These are phyloP conservation scores for Camponotus floridanus DNA, from an alignment of 1,140 invertebrate species.

Conservation along the genomic window DNA sequence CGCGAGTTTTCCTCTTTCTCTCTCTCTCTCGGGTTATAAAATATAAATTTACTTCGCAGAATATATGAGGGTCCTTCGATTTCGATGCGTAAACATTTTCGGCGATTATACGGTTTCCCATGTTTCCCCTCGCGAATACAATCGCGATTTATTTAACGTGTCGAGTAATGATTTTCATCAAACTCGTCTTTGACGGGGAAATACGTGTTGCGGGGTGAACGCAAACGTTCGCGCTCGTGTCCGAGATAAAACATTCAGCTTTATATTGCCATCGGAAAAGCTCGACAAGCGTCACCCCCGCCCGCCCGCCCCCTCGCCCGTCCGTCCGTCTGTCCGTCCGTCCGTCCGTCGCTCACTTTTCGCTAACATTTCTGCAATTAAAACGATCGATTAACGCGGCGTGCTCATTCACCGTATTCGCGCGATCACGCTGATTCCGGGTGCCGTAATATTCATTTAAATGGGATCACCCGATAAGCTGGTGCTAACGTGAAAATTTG, in stretches of 20 bases:
- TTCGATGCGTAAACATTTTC: neutral
- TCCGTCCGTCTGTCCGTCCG: neutral
- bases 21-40: neutral
- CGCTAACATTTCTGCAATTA: conserved; percentile 59
- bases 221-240: conserved; percentile 24
- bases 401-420: conserved; percentile 45
- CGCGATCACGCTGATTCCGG: conserved; percentile 42
- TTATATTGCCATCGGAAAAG: conserved; percentile 59
- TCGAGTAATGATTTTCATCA: conserved; percentile 55
- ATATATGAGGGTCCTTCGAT: neutral
- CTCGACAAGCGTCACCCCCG: conserved; percentile 3
- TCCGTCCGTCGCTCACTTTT: conserved; percentile 50
- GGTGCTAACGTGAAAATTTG: conserved; percentile 38
- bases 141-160: conserved; percentile 11
- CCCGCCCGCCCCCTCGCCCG: neutral
- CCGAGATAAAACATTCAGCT: conserved; percentile 56
- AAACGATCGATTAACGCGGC: conserved; percentile 51
- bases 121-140: neutral
- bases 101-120: neutral
- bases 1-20: too few relatives aligned
- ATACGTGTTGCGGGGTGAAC: conserved; percentile 4
- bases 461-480: conserved; percentile 44
- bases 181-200: conserved; percentile 47
- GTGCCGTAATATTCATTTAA: conserved; percentile 56
- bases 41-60: neutral